A percentile compares a stretch with the other conserved stretches of the same genome.
Evolutionary conservation across 2,797 vertebrate genomes (phyloP).

Genomic region (Orientallactaga sibirica): DNA sequence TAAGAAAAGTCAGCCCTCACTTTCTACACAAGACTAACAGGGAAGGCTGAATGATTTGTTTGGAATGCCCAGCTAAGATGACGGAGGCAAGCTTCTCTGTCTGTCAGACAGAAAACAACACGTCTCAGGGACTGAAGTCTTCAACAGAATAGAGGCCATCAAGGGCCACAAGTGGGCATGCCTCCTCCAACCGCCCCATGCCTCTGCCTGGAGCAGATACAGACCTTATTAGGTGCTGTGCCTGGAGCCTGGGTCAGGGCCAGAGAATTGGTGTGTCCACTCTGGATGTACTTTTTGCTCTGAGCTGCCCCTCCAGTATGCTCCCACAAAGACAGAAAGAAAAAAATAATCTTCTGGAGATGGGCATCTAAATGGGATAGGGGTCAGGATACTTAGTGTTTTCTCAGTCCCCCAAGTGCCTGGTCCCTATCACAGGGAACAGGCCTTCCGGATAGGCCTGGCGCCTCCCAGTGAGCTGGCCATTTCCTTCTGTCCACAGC

Average conservation of each 20-base stretch:
- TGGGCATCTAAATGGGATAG: not conserved
- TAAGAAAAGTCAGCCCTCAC: not conserved
- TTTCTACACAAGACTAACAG: not conserved
- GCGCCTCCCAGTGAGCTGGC: conserved; percentile 49
- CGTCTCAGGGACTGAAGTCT: not conserved
- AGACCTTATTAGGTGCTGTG: conserved; percentile 35
- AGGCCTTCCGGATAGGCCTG: conserved; percentile 60
- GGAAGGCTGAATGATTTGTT: not conserved
- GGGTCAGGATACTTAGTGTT: not conserved
- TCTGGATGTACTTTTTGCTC: not conserved
- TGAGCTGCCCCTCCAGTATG: not conserved
- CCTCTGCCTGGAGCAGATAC: not conserved
- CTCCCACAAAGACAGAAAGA: not conserved
- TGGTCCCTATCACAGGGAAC: conserved; percentile 65
- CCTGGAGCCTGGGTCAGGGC: conserved; percentile 26
- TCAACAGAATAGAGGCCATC: not conserved
- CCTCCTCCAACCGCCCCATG: not conserved
- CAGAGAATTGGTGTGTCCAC: not conserved
- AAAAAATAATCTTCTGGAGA: not conserved
- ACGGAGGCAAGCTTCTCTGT: not conserved
- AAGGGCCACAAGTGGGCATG: not conserved
- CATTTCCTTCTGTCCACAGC: conserved; percentile 79
- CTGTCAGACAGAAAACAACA: not conserved
- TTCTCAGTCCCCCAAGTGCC: not conserved
- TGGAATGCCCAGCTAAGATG: not conserved